These are phyloP conservation scores for Ariopsis seemanni DNA, from an alignment of 2,113 vertebrate genomes.

Conservation along the genomic window DNA sequence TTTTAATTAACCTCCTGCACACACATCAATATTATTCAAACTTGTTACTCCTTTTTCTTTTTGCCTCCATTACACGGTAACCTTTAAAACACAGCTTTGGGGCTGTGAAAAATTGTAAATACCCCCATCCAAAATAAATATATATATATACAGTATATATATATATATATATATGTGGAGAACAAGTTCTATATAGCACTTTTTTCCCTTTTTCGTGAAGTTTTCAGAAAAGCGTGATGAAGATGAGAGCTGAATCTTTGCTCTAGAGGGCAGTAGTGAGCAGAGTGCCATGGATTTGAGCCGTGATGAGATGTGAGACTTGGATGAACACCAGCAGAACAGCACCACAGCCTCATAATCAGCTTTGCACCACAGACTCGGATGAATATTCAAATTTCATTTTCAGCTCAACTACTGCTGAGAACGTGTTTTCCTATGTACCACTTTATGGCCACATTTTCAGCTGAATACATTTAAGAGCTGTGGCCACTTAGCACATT, in stretches of 20 bases:
- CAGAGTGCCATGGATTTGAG: not conserved
- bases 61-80: constrained; percentile 56
- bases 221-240: not conserved
- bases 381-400: constrained; percentile 54
- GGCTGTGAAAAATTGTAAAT: constrained; percentile 52
- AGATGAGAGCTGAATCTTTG: not conserved
- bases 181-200: constrained; percentile 26
- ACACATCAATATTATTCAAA: constrained; percentile 65
- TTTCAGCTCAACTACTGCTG: constrained; percentile 44
- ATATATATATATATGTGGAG: not conserved
- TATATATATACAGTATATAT: no score
- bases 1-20: constrained; percentile 66
- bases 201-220: not conserved
- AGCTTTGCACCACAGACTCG: constrained; percentile 42
- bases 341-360: not conserved
- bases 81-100: constrained; percentile 58
- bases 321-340: constrained; percentile 18
- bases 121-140: not conserved
- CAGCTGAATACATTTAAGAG: constrained; percentile 40
- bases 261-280: constrained; percentile 55
- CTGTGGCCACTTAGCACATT: constrained; percentile 46
- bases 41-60: constrained; percentile 47
- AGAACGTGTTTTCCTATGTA: constrained; percentile 39
- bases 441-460: constrained; percentile 32
- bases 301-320: not conserved